Conservation (phyloP, 2,888 invertebrate genomes). For the Fabriciana adippe region DNA sequence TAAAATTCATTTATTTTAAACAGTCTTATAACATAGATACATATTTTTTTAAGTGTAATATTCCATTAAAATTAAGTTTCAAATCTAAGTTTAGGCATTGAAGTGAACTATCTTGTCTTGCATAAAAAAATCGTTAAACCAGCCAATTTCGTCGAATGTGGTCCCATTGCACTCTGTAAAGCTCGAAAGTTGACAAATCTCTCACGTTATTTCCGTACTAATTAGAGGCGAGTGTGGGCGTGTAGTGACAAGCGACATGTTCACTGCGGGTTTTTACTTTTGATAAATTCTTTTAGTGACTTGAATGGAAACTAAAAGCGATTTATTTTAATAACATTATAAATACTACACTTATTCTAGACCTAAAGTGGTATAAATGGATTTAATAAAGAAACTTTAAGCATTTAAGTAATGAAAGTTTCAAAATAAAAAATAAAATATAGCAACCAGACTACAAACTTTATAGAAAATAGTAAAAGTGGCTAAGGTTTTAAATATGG, state of each 20-base stretch:
- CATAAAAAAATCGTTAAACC: slow-evolving; percentile 37
- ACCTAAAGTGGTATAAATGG: too few species aligned
- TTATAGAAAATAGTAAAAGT: too few species aligned
- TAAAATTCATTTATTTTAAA: too few species aligned
- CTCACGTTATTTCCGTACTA: slow-evolving; percentile 78
- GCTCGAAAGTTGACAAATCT: slow-evolving; percentile 81
- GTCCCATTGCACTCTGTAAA: slow-evolving; percentile 72
- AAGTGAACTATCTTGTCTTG: slow-evolving; percentile 8
- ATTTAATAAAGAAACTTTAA: too few species aligned
- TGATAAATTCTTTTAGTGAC: slow-evolving; percentile 59
- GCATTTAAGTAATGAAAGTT: too few species aligned
- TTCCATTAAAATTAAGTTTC: not conserved
- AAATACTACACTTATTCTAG: not conserved
- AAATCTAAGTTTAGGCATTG: not conserved
- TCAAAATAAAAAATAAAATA: too few species aligned
- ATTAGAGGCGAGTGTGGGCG: slow-evolving; percentile 74
- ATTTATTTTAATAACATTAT: slow-evolving; percentile 12
- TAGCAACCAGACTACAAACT: too few species aligned
- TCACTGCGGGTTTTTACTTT: slow-evolving; percentile 37
- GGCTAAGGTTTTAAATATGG: too few species aligned
- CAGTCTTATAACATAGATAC: too few species aligned
- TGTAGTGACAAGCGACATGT: slow-evolving; percentile 60
- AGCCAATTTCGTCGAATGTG: slow-evolving; percentile 52
- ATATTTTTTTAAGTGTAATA: too few species aligned
- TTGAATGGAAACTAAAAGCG: not conserved